A percentile compares a stretch with the other conserved stretches of the same genome.
Conservation (phyloP, 2,113 vertebrate species). For the Cheilinus undulatus region DNA sequence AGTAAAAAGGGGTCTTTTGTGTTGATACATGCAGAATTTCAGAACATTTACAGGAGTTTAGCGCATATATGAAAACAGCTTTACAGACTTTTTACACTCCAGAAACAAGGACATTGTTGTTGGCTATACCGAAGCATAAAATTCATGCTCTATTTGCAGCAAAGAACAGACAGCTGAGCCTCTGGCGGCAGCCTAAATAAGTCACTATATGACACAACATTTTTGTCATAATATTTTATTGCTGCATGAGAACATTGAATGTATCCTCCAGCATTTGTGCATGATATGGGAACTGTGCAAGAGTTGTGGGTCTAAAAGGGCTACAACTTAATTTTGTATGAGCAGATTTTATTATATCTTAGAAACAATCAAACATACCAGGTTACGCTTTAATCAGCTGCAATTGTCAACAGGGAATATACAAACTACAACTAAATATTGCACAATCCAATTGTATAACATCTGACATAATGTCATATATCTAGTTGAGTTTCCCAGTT, state of each 20-base stretch:
- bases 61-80: background rate
- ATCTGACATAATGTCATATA: too few species aligned
- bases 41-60: too few species aligned
- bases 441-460: too few species aligned
- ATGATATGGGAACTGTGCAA: background rate
- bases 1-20: too few species aligned
- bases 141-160: slow-evolving; percentile 30
- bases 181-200: slow-evolving; percentile 35
- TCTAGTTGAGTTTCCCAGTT: too few species aligned
- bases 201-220: slow-evolving; percentile 29
- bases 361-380: background rate
- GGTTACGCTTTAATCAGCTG: background rate
- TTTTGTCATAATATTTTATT: slow-evolving; percentile 31
- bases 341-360: background rate
- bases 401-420: too few species aligned
- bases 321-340: background rate
- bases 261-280: background rate
- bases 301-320: background rate
- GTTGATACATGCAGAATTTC: too few species aligned
- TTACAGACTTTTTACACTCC: slow-evolving; percentile 16
- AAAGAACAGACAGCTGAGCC: slow-evolving; percentile 20
- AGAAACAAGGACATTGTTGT: slow-evolving; percentile 14
- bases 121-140: slow-evolving; percentile 20
- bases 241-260: slow-evolving; percentile 2
- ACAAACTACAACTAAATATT: too few species aligned